These are phyloP conservation scores for Solenopsis fugax DNA, from an alignment of 1,140 invertebrate genomes.

Conservation along the genomic window DNA sequence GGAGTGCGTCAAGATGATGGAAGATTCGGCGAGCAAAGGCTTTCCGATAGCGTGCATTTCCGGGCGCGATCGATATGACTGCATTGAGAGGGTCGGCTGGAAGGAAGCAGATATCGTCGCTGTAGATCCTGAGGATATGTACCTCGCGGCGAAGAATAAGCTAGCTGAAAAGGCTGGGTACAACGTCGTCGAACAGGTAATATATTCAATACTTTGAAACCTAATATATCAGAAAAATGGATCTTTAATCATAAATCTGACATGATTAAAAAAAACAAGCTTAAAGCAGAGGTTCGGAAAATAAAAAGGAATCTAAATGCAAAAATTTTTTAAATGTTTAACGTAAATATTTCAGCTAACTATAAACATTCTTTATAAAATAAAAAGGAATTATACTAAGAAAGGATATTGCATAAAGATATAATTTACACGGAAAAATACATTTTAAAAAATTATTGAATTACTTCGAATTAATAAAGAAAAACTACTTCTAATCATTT, in stretches of 20 bases:
- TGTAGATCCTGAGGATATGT: slow-evolving; percentile 94
- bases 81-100: slow-evolving; percentile 91
- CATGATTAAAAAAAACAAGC: background rate
- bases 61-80: slow-evolving; percentile 91
- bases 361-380: slow-evolving; percentile 10
- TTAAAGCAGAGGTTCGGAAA: background rate
- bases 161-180: slow-evolving; percentile 89
- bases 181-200: slow-evolving; percentile 90
- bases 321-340: background rate
- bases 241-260: slow-evolving; percentile 5
- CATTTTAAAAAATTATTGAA: background rate
- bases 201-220: background rate
- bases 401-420: background rate
- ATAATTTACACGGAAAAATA: background rate
- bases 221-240: background rate
- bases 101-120: slow-evolving; percentile 93
- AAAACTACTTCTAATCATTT: background rate
- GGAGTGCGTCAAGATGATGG: slow-evolving; percentile 89
- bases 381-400: background rate
- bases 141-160: slow-evolving; percentile 90
- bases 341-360: background rate
- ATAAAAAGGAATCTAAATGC: background rate
- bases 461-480: background rate
- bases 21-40: slow-evolving; percentile 88
- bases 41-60: slow-evolving; percentile 89